phyloP scores from a whole-genome alignment of 1,140 invertebrate genomes.

The Cherax destructor region DNA sequence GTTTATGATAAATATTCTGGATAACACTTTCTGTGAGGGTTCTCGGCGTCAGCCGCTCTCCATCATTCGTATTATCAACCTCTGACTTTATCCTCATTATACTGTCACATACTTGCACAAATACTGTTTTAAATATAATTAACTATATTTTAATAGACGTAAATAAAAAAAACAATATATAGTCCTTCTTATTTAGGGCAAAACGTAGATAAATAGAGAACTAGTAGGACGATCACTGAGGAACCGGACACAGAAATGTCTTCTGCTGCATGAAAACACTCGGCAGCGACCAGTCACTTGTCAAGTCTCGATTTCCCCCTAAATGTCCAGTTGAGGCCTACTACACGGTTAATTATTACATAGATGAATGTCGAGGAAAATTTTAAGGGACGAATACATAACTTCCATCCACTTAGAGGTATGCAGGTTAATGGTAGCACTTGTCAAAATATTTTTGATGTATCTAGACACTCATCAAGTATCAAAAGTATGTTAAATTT shows the following conservation, averaged over 20 bases:
- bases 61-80: background rate
- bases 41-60: background rate
- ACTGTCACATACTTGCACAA: background rate
- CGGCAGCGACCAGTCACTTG: background rate
- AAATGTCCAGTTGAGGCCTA: too few species aligned
- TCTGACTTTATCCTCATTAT: background rate
- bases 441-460: too few species aligned
- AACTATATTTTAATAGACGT: background rate
- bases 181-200: background rate
- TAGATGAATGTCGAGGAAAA: too few species aligned
- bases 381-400: too few species aligned
- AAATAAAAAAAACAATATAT: background rate
- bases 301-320: too few species aligned
- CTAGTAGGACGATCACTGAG: background rate
- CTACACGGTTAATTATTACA: too few species aligned
- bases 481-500: too few species aligned
- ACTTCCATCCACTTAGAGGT: too few species aligned
- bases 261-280: conserved; percentile 3
- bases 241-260: background rate
- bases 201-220: background rate
- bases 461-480: too few species aligned
- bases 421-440: too few species aligned
- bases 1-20: too few species aligned
- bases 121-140: background rate
- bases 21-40: background rate